phyloP scores from a whole-genome alignment of 2,797 vertebrate species.

The Danio jaintianensis region DNA sequence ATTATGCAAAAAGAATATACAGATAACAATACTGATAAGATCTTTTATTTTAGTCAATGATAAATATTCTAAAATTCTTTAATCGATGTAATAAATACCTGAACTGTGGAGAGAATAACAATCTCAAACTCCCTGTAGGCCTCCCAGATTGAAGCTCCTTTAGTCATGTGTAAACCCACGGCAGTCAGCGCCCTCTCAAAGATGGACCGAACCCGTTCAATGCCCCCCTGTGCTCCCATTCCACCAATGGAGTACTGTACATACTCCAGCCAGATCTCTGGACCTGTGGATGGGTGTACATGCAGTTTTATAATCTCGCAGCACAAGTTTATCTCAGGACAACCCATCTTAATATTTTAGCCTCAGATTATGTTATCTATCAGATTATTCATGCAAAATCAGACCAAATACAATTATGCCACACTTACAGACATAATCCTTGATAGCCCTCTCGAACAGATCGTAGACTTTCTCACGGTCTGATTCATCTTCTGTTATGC shows the following conservation, averaged over 20 bases:
- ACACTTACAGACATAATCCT: conserved; percentile 96
- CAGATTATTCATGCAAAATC: background rate
- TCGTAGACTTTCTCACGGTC: conserved; percentile 91
- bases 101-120: conserved; percentile 88
- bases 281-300: conserved; percentile 77
- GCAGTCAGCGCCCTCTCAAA: conserved; percentile 93
- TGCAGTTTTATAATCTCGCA: background rate
- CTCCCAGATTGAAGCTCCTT: conserved; percentile 92
- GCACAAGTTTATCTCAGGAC: background rate
- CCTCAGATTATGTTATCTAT: background rate
- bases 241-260: conserved; percentile 96
- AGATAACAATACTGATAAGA: too few species aligned
- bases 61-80: too few species aligned
- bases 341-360: background rate
- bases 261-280: conserved; percentile 97
- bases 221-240: conserved; percentile 90
- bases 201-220: conserved; percentile 88
- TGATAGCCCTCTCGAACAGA: conserved; percentile 90
- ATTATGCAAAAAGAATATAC: too few species aligned
- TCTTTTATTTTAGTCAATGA: too few species aligned
- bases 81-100: conserved; percentile 78
- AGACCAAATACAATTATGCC: background rate
- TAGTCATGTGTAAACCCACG: conserved; percentile 93
- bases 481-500: conserved; percentile 82
- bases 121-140: conserved; percentile 97